Conservation (phyloP, 1,140 invertebrate species). For the Drosophila burlai region DNA sequence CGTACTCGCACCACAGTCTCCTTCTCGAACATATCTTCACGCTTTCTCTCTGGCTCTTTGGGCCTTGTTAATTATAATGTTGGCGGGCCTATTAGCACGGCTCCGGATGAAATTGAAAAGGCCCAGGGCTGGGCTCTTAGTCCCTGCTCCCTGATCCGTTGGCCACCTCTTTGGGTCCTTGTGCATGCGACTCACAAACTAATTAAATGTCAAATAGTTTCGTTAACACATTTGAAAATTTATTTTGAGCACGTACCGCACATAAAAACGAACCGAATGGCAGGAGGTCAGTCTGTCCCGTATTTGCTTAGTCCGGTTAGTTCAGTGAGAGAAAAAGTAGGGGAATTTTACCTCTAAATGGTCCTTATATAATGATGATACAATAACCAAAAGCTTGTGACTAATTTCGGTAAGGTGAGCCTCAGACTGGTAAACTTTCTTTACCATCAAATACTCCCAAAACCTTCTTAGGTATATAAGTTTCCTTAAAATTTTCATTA, state of each 20-base stretch:
- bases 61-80: conserved; percentile 78
- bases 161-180: conserved; percentile 69
- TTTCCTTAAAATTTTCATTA: neutral
- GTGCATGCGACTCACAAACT: conserved; percentile 83
- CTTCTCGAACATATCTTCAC: conserved; percentile 23
- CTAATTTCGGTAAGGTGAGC: neutral
- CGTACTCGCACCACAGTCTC: neutral
- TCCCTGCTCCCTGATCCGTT: conserved; percentile 17
- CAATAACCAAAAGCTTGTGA: neutral
- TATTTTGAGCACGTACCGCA: conserved; percentile 82
- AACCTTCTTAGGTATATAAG: neutral
- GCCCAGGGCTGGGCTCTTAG: conserved; percentile 4
- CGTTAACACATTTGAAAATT: conserved; percentile 84
- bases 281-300: conserved; percentile 46
- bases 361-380: neutral
- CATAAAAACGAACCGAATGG: conserved; percentile 69
- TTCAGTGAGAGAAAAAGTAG: neutral
- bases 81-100: conserved; percentile 65
- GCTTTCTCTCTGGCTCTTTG: conserved; percentile 14
- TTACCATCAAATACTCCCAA: neutral
- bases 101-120: conserved; percentile 66
- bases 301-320: conserved; percentile 42
- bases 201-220: conserved; percentile 85
- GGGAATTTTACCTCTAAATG: neutral
- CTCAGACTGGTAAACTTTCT: neutral